A percentile compares a stretch with the other conserved stretches of the same genome.
phyloP scores from a whole-genome alignment of 2,888 invertebrate species.

The Ischnura elegans region DNA sequence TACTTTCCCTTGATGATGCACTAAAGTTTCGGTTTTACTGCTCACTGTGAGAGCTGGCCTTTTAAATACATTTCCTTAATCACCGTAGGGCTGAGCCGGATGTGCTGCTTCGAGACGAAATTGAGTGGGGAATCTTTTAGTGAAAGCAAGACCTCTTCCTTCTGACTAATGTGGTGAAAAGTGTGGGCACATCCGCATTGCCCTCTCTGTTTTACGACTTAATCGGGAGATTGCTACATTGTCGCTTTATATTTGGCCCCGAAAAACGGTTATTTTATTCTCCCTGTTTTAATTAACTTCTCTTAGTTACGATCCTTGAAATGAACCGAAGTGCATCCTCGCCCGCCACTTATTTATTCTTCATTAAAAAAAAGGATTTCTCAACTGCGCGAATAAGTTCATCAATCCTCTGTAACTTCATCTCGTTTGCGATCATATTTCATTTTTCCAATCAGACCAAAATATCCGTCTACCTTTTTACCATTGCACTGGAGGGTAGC shows the following conservation, averaged over 20 bases:
- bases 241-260: neutral
- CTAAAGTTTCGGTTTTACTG: neutral
- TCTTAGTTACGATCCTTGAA: neutral
- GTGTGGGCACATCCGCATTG: neutral
- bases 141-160: neutral
- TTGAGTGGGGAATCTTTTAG: neutral
- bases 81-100: neutral
- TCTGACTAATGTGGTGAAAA: neutral
- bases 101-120: neutral
- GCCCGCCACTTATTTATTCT: neutral
- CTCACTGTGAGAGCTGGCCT: neutral
- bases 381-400: neutral
- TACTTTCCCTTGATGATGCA: neutral
- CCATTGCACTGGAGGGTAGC: no score
- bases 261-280: neutral
- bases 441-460: no score
- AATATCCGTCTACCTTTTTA: no score
- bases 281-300: neutral
- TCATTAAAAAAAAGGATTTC: neutral
- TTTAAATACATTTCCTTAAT: neutral
- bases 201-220: neutral
- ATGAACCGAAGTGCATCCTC: neutral
- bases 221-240: neutral
- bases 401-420: no score
- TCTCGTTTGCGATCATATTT: no score